Evolutionary conservation across 1,140 invertebrate species (phyloP), one percentile per base, ranked within the genome.

Genomic region (Steinernema feltiae): DNA sequence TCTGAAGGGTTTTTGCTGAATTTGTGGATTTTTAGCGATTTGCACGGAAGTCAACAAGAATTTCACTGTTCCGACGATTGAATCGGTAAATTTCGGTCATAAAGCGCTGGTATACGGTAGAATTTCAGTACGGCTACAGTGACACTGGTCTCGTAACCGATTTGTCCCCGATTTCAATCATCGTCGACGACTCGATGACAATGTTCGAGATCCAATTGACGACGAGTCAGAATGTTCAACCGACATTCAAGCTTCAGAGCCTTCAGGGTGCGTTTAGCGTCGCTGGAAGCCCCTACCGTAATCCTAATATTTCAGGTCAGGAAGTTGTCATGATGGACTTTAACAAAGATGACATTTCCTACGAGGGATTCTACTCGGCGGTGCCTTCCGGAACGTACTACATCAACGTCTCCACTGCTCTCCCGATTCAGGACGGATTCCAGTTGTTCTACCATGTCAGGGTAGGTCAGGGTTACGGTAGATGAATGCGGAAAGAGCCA

Each of bases 171-270:
- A n/a, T 48, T 71, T 30, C 29, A 21, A 18, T 46, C 18, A 70
- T 79, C 24, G 70, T 79, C 30, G 78, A 79, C 32, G 76, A 79
- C 18, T 78, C 76, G 0, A 70, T 79, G 48, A 35, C n/a, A n/a
- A 35, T 72, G 18, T 71, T 78, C 32, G 69, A 32, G n/a, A 53
- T 77, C 24, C 29, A 74, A n/a, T n/a, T 41, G n/a, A n/a, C n/a
- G n/a, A 76, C 15, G 35, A 73, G 27, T 32, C 78, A 1, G 70
- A 71, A 3, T 21, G 21, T n/a, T 71, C 63, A 69, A 30, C 21
- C 63, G 63, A 69, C 30, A 21, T n/a, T n/a, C n/a, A n/a, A n/a
- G n/a, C n/a, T n/a, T n/a, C n/a, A n/a, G n/a, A n/a, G n/a, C n/a
- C n/a, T n/a, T n/a, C n/a, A n/a, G n/a, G n/a, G n/a, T n/a, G n/a